Evolutionary conservation across 2,113 vertebrate species (phyloP).

Genomic region (Zingel zingel): DNA sequence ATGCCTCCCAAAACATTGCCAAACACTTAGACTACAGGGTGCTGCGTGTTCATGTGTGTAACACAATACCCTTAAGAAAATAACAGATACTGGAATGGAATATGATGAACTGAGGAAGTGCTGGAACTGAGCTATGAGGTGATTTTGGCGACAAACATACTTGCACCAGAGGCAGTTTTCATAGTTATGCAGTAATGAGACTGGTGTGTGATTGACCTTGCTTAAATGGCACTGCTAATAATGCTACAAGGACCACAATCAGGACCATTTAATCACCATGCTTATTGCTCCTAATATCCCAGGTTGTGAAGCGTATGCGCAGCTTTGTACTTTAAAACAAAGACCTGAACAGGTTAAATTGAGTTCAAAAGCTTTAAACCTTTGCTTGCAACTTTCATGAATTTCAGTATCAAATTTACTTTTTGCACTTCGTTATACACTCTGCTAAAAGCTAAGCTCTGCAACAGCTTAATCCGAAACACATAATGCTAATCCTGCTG

Average conservation of each 20-base stretch:
- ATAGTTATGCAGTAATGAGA: constrained; percentile 63
- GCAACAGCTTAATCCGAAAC: constrained; percentile 37
- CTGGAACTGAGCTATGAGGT: constrained; percentile 30
- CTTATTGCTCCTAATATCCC: constrained; percentile 54
- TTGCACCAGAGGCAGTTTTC: constrained; percentile 47
- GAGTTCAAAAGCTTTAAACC: constrained; percentile 8
- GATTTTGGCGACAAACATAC: constrained; percentile 26
- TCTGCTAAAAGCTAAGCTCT: constrained; percentile 34
- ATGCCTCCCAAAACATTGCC: constrained; percentile 3
- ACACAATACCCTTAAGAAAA: constrained; percentile 15
- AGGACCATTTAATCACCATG: constrained; percentile 67
- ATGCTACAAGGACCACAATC: constrained; percentile 65
- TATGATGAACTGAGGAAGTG: constrained; percentile 18
- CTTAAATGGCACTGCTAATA: constrained; percentile 78
- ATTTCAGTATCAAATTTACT: constrained; percentile 8
- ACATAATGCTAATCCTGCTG: constrained; percentile 38
- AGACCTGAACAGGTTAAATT: constrained; percentile 27
- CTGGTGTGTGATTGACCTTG: constrained; percentile 77
- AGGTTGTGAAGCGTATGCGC: constrained; percentile 28
- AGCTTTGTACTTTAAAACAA: constrained; percentile 45
- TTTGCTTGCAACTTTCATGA: constrained; percentile 14
- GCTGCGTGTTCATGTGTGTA: not conserved
- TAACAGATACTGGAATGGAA: not conserved
- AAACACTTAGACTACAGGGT: not conserved
- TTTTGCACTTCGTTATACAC: constrained; percentile 9